Conservation (phyloP, 2,113 vertebrate genomes). For the Bubo scandiacus region DNA sequence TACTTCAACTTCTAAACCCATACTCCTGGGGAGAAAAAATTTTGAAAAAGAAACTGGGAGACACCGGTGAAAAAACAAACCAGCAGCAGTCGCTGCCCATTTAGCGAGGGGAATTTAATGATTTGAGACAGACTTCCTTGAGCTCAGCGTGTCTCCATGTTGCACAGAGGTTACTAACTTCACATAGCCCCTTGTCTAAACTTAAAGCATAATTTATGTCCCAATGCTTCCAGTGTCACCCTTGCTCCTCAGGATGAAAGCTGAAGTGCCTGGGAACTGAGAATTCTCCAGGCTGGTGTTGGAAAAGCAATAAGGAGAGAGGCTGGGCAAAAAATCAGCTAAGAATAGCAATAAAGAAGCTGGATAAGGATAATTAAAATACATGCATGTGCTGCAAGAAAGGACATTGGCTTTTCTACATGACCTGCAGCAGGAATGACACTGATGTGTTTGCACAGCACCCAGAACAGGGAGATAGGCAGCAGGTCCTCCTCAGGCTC, state of each 20-base stretch:
- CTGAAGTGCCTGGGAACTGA: not conserved
- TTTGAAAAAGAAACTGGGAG: not conserved
- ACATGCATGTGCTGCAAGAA: not conserved
- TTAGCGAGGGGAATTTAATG: not conserved
- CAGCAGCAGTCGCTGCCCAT: not conserved
- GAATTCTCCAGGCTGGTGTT: not conserved
- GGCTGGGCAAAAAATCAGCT: not conserved
- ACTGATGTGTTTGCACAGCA: not conserved
- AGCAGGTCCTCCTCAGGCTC: not conserved
- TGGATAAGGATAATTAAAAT: not conserved
- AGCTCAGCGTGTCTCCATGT: not conserved
- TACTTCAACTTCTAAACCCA: constrained; percentile 62
- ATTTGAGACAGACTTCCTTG: not conserved
- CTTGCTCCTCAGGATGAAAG: not conserved
- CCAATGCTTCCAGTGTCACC: not conserved
- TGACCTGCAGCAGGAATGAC: not conserved
- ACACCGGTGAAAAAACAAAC: not conserved
- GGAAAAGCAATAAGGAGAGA: not conserved
- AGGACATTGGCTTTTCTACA: not conserved
- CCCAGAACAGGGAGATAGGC: not conserved
- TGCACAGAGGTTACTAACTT: not conserved
- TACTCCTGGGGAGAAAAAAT: constrained; percentile 44
- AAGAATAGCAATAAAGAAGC: not conserved
- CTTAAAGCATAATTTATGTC: not conserved
- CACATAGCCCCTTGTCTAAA: not conserved